Conservation (phyloP, 2,113 vertebrate genomes). For the Aepyceros melampus region DNA sequence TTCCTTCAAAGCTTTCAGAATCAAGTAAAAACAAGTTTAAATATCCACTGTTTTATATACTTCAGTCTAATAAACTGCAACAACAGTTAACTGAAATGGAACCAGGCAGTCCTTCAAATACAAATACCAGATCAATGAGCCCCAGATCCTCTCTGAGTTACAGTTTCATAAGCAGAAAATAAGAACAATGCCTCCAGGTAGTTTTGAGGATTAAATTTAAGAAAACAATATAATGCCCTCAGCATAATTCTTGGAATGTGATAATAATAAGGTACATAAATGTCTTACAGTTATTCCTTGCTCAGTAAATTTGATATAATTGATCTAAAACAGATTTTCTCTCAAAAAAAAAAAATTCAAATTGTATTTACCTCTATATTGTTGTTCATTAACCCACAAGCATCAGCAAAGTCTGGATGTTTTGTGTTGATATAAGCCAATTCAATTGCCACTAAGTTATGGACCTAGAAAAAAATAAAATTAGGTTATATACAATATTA, state of each 20-base stretch:
- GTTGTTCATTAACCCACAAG: conserved; percentile 97
- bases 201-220: conserved; percentile 15
- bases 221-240: background rate
- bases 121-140: background rate
- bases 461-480: conserved; percentile 85
- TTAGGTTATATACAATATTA: conserved; percentile 7
- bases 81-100: background rate
- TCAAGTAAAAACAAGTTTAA: background rate
- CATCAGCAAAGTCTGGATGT: conserved; percentile 98
- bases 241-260: background rate
- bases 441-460: conserved; percentile 98
- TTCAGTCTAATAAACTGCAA: background rate
- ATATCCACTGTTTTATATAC: background rate
- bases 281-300: background rate
- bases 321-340: background rate
- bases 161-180: background rate
- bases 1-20: conserved; percentile 3
- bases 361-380: conserved; percentile 92
- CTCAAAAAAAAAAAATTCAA: background rate
- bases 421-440: conserved; percentile 99
- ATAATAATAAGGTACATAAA: background rate
- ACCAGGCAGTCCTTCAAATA: background rate
- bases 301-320: background rate
- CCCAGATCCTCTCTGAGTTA: background rate
- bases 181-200: background rate